Evolutionary conservation across 1,140 invertebrate species (phyloP).

Genomic region (Trachelipus rathkii): DNA sequence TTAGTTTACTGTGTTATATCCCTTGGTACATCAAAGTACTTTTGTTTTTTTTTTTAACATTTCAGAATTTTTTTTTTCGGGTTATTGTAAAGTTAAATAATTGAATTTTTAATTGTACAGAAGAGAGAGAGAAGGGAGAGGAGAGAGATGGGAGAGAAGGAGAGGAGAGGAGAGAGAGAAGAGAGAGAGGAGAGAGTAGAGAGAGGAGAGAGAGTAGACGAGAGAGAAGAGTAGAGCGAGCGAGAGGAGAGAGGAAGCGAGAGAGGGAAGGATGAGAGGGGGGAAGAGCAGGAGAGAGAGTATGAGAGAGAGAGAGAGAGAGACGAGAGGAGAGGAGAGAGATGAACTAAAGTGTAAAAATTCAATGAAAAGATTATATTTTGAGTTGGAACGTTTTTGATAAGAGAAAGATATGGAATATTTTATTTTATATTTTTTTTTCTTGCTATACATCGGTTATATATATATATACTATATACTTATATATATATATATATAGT

Average conservation of each 20-base stretch:
- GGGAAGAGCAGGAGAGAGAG: not conserved
- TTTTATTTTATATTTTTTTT: not conserved
- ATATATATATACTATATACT: too few species aligned
- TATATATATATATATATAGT: too few species aligned
- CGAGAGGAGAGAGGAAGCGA: not conserved
- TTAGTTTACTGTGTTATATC: too few species aligned
- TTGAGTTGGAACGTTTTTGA: not conserved
- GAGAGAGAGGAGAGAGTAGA: not conserved
- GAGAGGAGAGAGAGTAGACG: too few species aligned
- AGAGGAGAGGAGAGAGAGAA: not conserved
- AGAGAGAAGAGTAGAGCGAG: not conserved
- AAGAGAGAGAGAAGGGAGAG: not conserved
- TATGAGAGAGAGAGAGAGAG: not conserved
- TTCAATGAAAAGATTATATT: not conserved
- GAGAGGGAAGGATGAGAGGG: not conserved
- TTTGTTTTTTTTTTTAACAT: too few species aligned
- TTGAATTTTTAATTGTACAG: too few species aligned
- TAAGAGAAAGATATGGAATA: not conserved
- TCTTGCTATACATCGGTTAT: too few species aligned
- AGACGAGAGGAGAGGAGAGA: not conserved
- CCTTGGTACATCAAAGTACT: too few species aligned
- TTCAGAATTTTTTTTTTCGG: too few species aligned
- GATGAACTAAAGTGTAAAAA: not conserved
- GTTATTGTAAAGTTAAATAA: too few species aligned
- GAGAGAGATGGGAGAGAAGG: not conserved